Evolutionary conservation across 2,797 vertebrate genomes (phyloP).

Genomic region (Ispidina lecontei): DNA sequence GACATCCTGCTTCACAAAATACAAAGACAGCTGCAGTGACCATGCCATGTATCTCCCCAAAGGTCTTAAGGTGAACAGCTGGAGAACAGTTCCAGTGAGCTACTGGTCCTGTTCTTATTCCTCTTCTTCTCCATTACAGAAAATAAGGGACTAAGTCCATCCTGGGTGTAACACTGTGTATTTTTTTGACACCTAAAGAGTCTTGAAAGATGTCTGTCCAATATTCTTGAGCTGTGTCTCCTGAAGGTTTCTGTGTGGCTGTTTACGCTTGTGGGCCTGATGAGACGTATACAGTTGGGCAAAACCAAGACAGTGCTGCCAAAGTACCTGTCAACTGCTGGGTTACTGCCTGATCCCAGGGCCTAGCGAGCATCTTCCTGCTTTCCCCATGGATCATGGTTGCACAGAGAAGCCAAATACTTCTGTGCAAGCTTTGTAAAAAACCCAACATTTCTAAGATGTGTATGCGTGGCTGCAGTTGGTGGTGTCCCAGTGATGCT

Average conservation of each 20-base stretch:
- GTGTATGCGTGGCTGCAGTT: rapidly evolving
- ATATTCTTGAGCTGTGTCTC: not conserved
- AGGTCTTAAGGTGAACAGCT: not conserved
- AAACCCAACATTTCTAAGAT: not conserved
- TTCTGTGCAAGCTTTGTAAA: not conserved
- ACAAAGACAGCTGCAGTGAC: not conserved
- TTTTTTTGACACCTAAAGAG: not conserved
- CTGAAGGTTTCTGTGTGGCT: not conserved
- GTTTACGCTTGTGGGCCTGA: not conserved
- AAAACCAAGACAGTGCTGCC: not conserved
- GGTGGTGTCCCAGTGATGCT: not conserved
- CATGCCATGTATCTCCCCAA: not conserved
- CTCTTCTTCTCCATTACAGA: not conserved
- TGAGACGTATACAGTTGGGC: not conserved
- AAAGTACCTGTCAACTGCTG: not conserved
- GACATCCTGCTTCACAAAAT: not conserved
- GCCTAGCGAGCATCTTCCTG: not conserved
- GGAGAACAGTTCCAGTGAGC: not conserved
- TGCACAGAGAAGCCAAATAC: not conserved
- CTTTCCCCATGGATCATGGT: not conserved
- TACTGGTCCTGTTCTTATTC: not conserved
- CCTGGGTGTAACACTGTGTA: not conserved
- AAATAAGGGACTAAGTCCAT: not conserved
- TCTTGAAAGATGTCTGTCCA: not conserved
- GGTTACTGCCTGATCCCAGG: not conserved